Conservation (phyloP, 1,140 invertebrate genomes). For the Drosophila pseudoananassae region DNA sequence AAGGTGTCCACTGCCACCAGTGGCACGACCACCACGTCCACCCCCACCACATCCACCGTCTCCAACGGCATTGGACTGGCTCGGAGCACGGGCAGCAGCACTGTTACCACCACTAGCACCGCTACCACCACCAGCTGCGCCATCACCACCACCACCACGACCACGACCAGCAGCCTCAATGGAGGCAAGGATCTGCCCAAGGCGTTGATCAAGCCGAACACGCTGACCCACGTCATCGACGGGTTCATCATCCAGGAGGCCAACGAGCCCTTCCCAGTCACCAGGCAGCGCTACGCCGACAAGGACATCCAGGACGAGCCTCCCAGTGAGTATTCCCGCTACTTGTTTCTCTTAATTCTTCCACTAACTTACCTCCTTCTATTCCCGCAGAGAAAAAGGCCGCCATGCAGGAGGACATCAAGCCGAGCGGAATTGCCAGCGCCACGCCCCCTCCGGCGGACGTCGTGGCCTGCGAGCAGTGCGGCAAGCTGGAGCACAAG, state of each 20-base stretch:
- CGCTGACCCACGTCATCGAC: slow-evolving; percentile 98
- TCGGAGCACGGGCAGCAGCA: slow-evolving; percentile 12
- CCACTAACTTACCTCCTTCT: background rate
- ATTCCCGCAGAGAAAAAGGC: slow-evolving; percentile 83
- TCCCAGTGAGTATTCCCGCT: slow-evolving; percentile 81
- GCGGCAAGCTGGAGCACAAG: slow-evolving; percentile 89
- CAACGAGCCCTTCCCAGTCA: slow-evolving; percentile 94
- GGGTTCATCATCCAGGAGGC: slow-evolving; percentile 98
- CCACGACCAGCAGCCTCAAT: slow-evolving; percentile 37
- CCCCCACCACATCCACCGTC: slow-evolving; percentile 40
- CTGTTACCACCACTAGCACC: slow-evolving; percentile 21
- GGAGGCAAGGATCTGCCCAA: slow-evolving; percentile 90
- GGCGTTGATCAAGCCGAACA: slow-evolving; percentile 97
- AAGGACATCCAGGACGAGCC: slow-evolving; percentile 89
- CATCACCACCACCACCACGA: slow-evolving; percentile 23
- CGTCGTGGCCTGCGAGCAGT: slow-evolving; percentile 90
- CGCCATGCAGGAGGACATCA: slow-evolving; percentile 75
- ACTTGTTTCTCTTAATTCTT: background rate
- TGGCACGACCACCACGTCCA: slow-evolving; percentile 71
- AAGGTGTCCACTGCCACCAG: slow-evolving; percentile 65
- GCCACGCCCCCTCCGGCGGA: slow-evolving; percentile 67
- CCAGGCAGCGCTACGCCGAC: slow-evolving; percentile 85
- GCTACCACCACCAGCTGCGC: slow-evolving; percentile 8
- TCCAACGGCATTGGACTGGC: slow-evolving; percentile 38
- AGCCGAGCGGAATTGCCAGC: slow-evolving; percentile 18